Evolutionary conservation across 2,888 invertebrate species (phyloP), one percentile per base, ranked within the genome.

Genomic region (Venusia cambrica): DNA sequence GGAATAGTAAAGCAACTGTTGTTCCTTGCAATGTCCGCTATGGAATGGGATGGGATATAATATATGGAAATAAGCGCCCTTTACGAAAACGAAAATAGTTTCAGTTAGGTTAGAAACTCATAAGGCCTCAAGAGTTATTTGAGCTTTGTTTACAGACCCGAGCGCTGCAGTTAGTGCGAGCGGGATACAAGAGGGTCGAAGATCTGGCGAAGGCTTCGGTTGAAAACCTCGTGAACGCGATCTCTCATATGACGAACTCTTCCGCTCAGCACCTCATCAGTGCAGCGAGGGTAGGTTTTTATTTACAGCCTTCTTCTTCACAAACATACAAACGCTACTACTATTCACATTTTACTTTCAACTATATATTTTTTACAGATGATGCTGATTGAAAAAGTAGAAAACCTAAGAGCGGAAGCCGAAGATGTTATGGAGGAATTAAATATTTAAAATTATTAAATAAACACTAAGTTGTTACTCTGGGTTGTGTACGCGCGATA

Each of bases 361-460:
- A n/a, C n/a, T n/a, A n/a, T n/a, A n/a, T n/a, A n/a, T n/a, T n/a
- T 39, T 17, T 20, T 88, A 25, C 77, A 96, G 96, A 89, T 96
- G 77, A 87, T 94, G 62, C 75, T 97, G 27, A 89, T 95, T 61
- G 94, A 95, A 70, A 94, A 93, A 74, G 91, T 95, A n/a, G 97
- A 97, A 65, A 92, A 93, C 57, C 83, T 97, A 31, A 89, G 94
- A 48, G 96, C 96, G 37, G 95, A 96, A 76, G 95, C 94, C 0
- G 94, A 94, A 64, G 92, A 92, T 29, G 90, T 92, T 0, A 78
- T 93, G 66, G 92, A 92, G 42, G 89, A 88, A 37, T 66, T 90
- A 1, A 89, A 89, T 26, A 55, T 76, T 5, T 62, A 46, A 48
- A 28, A 22, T 6, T 4, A 30, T 15, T 9, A 30, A 11, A 6